These are phyloP conservation scores for Proales similis DNA, from an alignment of 1,140 invertebrate genomes.

Conservation along the genomic window DNA sequence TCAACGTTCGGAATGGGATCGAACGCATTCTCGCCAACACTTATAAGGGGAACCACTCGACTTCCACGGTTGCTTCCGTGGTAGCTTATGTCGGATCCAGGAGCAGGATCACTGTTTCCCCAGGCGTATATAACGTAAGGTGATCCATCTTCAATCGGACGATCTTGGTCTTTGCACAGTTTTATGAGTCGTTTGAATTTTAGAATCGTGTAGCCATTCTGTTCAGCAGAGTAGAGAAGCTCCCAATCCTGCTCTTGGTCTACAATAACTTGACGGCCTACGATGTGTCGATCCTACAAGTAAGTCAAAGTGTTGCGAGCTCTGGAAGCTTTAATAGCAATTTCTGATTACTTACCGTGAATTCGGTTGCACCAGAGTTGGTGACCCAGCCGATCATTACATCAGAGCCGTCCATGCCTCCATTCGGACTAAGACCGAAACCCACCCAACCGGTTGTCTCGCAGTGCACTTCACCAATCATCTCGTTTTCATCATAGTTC, in stretches of 20 bases:
- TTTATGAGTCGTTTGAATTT: conserved; percentile 36
- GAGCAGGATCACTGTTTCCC: conserved; percentile 13
- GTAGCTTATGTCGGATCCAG: conserved; percentile 7
- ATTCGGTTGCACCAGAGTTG: conserved; percentile 33
- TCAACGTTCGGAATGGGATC: background rate
- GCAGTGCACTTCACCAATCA: conserved; percentile 1
- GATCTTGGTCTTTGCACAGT: conserved; percentile 28
- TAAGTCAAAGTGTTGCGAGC: too few relatives aligned
- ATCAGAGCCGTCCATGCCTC: conserved; percentile 69
- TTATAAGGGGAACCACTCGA: conserved; percentile 16
- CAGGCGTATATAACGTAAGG: conserved; percentile 37
- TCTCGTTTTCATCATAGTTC: conserved; percentile 9
- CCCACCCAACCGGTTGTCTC: conserved; percentile 69
- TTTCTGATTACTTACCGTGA: too few relatives aligned
- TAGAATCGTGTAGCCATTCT: conserved; percentile 34
- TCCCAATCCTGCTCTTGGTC: conserved; percentile 36
- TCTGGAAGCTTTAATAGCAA: too few relatives aligned
- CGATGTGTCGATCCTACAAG: conserved; percentile 36
- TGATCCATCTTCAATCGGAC: conserved; percentile 7
- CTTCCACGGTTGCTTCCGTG: conserved; percentile 23
- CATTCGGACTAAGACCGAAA: conserved; percentile 69
- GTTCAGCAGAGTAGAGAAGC: conserved; percentile 11
- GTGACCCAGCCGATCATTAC: conserved; percentile 75
- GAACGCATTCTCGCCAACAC: background rate
- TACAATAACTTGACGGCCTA: conserved; percentile 2